These are phyloP conservation scores for Apteryx mantelli DNA, from an alignment of 2,113 vertebrate genomes.

Conservation along the genomic window DNA sequence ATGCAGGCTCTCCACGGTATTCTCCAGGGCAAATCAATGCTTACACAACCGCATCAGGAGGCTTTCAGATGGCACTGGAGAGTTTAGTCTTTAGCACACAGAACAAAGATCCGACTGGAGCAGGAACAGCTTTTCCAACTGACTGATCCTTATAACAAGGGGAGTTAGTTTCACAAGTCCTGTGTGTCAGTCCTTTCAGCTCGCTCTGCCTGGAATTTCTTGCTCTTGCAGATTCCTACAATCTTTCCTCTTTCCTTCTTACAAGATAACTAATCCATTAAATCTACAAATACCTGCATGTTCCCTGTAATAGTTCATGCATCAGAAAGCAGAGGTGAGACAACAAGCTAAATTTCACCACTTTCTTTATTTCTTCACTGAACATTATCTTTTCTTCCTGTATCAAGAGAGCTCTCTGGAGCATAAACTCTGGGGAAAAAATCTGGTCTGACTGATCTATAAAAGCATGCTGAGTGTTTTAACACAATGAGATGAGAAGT, in stretches of 20 bases:
- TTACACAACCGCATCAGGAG: conserved; percentile 14
- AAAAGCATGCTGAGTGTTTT: not conserved
- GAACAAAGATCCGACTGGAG: conserved; percentile 21
- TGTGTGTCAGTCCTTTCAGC: not conserved
- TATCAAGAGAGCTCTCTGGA: not conserved
- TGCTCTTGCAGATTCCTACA: not conserved
- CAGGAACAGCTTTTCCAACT: conserved; percentile 34
- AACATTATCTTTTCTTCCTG: not conserved
- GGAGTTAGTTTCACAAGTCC: not conserved
- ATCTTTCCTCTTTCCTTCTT: conserved; percentile 19
- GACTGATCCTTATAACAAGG: not conserved
- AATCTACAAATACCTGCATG: not conserved
- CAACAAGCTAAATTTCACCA: not conserved
- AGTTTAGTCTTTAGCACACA: not conserved
- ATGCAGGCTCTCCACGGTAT: not conserved
- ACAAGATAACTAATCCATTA: conserved; percentile 12
- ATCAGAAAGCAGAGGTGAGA: conserved; percentile 21
- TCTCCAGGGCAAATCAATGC: not conserved
- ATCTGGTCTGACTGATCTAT: conserved; percentile 3
- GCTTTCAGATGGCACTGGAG: not conserved
- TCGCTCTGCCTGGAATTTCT: not conserved
- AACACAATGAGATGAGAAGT: not conserved
- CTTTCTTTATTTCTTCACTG: not conserved
- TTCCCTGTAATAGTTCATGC: not conserved
- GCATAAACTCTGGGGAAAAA: not conserved